Evolutionary conservation across 1,140 invertebrate species (phyloP).

Genomic region (Diorhabda sublineata): DNA sequence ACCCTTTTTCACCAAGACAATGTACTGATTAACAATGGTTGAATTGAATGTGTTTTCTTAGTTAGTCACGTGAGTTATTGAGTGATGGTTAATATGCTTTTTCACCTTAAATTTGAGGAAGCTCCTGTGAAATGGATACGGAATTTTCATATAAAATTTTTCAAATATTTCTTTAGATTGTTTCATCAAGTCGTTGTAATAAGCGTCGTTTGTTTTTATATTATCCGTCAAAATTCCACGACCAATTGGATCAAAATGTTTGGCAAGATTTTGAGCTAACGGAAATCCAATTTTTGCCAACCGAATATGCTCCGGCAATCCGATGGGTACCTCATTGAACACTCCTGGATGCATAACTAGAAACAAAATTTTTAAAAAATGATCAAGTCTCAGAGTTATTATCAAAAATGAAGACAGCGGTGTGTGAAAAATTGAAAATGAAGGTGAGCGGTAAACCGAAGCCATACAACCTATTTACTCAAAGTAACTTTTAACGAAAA

Average conservation of each 20-base stretch:
- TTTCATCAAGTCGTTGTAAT: neutral
- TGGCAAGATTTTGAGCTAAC: constrained; percentile 4
- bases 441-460: too few relatives aligned
- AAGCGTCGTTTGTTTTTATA: constrained; percentile 1
- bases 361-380: neutral
- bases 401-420: too few relatives aligned
- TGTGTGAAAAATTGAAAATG: too few relatives aligned
- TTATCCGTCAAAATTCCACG: neutral
- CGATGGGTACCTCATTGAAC: neutral
- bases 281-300: constrained; percentile 5
- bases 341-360: constrained; percentile 9
- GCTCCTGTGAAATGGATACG: neutral
- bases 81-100: too few relatives aligned
- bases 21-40: neutral
- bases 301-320: neutral
- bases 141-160: constrained; percentile 2
- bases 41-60: neutral
- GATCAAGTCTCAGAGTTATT: too few relatives aligned
- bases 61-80: too few relatives aligned
- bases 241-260: constrained; percentile 10
- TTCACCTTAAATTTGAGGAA: neutral
- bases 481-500: too few relatives aligned
- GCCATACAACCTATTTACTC: too few relatives aligned
- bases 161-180: neutral
- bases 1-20: too few relatives aligned